These are phyloP conservation scores for Centropus bengalensis DNA, from an alignment of 2,113 vertebrate species.

Conservation along the genomic window DNA sequence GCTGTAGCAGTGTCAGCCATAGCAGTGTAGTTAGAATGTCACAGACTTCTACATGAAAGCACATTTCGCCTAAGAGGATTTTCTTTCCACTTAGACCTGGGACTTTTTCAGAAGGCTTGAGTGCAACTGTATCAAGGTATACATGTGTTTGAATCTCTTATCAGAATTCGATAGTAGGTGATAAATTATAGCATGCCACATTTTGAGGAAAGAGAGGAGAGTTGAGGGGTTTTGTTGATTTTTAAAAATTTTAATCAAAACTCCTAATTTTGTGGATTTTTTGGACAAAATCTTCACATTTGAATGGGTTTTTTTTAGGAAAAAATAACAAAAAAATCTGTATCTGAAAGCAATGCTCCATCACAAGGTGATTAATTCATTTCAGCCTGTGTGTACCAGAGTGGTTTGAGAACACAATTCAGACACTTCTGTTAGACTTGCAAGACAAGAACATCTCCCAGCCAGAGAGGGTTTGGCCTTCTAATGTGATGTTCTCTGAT, in stretches of 20 bases:
- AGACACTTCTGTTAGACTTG: background rate
- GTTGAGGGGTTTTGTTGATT: background rate
- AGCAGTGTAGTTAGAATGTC: background rate
- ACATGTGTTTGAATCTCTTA: background rate
- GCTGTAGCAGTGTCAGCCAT: background rate
- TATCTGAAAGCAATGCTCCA: background rate
- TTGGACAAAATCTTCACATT: background rate
- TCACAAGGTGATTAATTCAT: background rate
- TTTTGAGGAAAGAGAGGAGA: background rate
- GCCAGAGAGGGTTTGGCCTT: background rate
- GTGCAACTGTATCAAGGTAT: background rate
- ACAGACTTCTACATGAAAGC: conserved; percentile 18
- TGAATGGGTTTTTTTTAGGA: background rate
- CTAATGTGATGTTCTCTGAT: background rate
- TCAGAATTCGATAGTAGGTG: background rate
- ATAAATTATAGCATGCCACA: background rate
- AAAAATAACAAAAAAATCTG: background rate
- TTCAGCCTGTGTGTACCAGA: background rate
- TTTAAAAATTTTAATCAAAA: background rate
- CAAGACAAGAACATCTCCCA: background rate
- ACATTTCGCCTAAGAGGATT: background rate
- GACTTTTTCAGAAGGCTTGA: background rate
- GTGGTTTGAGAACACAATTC: background rate
- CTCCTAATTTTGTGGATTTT: background rate
- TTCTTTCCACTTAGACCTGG: background rate